These are phyloP conservation scores for Tiphia femorata DNA, from an alignment of 2,888 invertebrate species.

Conservation along the genomic window DNA sequence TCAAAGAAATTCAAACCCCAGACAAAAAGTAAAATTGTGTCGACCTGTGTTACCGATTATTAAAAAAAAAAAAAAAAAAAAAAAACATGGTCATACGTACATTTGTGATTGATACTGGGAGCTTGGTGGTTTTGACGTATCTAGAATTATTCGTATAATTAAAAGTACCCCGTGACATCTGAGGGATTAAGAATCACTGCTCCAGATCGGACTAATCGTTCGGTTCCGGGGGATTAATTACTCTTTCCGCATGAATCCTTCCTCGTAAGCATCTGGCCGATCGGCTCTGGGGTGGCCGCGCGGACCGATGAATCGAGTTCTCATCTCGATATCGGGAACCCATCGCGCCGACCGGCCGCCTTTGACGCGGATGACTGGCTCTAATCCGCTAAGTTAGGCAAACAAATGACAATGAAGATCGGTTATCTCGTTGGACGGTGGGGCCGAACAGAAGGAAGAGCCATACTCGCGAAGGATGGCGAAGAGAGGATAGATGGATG, in stretches of 20 bases:
- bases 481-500: not conserved
- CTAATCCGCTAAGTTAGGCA: conserved; percentile 63
- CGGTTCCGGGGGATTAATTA: conserved; percentile 40
- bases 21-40: too few species aligned
- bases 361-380: conserved; percentile 65
- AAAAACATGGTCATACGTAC: too few species aligned
- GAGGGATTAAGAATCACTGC: too few species aligned
- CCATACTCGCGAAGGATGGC: conserved; percentile 11
- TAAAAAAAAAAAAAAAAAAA: too few species aligned
- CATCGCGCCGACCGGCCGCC: conserved; percentile 56
- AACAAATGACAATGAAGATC: conserved; percentile 68
- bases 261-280: conserved; percentile 18
- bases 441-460: too few species aligned
- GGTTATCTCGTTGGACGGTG: conserved; percentile 35
- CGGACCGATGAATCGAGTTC: conserved; percentile 36
- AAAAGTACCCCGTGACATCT: too few species aligned
- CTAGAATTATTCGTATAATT: too few species aligned
- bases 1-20: too few species aligned
- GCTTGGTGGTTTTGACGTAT: too few species aligned
- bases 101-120: too few species aligned
- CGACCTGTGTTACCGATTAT: too few species aligned
- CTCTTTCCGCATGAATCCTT: conserved; percentile 33
- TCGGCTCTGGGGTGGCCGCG: conserved; percentile 50
- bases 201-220: not conserved
- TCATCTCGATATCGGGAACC: conserved; percentile 49